These are phyloP conservation scores for Lacanobia oleracea DNA, from an alignment of 2,888 invertebrate genomes.

Conservation along the genomic window DNA sequence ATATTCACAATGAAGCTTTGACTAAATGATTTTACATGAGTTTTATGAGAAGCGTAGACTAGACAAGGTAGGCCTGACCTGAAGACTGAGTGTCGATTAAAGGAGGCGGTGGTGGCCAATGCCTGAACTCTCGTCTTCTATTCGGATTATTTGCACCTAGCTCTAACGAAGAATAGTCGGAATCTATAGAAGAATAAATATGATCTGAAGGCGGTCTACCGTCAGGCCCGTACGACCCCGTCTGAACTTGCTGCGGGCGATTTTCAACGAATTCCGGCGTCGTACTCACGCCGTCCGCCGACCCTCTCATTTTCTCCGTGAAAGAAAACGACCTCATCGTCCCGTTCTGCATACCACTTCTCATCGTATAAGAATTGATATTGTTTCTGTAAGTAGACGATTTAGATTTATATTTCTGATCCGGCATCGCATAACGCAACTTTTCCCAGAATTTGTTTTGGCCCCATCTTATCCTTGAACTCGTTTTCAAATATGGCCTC, in stretches of 20 bases:
- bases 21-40: constrained; percentile 81
- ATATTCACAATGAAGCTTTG: constrained; percentile 87
- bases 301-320: constrained; percentile 87
- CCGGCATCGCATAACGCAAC: constrained; percentile 96
- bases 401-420: constrained; percentile 89
- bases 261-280: constrained; percentile 90
- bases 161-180: constrained; percentile 96
- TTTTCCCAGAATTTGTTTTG: constrained; percentile 98
- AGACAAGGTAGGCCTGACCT: constrained; percentile 89
- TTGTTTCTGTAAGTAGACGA: constrained; percentile 93
- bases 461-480: constrained; percentile 96
- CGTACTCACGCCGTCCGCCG: constrained; percentile 90
- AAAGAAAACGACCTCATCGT: constrained; percentile 91
- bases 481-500: constrained; percentile 96
- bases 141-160: constrained; percentile 89
- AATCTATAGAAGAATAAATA: constrained; percentile 97
- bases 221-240: constrained; percentile 86
- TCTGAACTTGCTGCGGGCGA: constrained; percentile 82
- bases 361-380: constrained; percentile 96
- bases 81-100: constrained; percentile 85
- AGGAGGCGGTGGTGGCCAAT: constrained; percentile 88
- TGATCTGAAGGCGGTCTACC: constrained; percentile 96
- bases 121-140: constrained; percentile 85
- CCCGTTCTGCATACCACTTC: constrained; percentile 91
- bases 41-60: constrained; percentile 82